A percentile compares a stretch with the other conserved stretches of the same genome.
These are phyloP conservation scores for Rhingia rostrata DNA, from an alignment of 2,888 invertebrate species.

Conservation along the genomic window DNA sequence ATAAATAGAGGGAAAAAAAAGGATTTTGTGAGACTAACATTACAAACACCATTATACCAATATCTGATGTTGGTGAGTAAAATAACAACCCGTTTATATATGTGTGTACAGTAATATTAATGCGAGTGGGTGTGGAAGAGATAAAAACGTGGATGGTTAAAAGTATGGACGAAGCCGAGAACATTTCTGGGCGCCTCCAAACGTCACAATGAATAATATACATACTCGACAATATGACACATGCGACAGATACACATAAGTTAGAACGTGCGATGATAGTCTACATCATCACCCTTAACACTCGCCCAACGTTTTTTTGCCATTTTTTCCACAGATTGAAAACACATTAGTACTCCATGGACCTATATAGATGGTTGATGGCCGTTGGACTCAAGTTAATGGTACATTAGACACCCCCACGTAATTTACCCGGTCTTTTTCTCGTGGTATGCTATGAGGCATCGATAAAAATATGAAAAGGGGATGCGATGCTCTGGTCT, in stretches of 20 bases:
- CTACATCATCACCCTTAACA: conserved; percentile 59
- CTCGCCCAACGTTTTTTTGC: conserved; percentile 48
- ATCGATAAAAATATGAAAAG: conserved; percentile 63
- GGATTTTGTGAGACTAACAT: not conserved
- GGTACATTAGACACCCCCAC: conserved; percentile 74
- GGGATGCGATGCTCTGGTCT: conserved; percentile 59
- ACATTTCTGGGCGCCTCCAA: conserved; percentile 56
- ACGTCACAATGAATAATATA: conserved; percentile 55
- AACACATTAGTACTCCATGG: conserved; percentile 72
- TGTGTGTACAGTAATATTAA: conserved; percentile 29
- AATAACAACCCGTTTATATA: not conserved
- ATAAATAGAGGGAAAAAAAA: no score
- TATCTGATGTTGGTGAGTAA: conserved; percentile 9
- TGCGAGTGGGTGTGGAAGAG: conserved; percentile 55
- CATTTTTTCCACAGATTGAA: conserved; percentile 64
- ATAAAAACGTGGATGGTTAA: conserved; percentile 47
- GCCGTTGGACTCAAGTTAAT: conserved; percentile 70
- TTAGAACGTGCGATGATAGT: conserved; percentile 51
- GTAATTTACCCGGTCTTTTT: conserved; percentile 71
- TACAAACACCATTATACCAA: conserved; percentile 1
- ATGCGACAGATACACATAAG: conserved; percentile 45
- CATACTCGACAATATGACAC: conserved; percentile 56
- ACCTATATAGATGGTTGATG: conserved; percentile 60
- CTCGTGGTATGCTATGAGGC: conserved; percentile 54
- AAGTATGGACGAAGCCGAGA: conserved; percentile 39